Evolutionary conservation across 2,113 vertebrate species (phyloP).

Genomic region (Indicator maculatus): DNA sequence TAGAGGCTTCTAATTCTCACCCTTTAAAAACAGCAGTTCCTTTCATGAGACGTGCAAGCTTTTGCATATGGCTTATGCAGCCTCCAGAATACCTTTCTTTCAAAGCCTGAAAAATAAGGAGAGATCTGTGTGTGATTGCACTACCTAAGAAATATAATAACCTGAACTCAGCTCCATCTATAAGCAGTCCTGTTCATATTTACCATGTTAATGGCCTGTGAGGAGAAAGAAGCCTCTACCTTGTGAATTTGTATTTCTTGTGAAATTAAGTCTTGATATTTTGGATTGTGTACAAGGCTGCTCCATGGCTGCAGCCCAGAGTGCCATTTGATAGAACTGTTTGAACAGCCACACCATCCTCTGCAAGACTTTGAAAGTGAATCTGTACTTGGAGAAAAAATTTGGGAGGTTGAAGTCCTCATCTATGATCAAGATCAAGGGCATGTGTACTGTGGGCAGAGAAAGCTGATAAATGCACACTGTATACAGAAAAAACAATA

Average conservation of each 20-base stretch:
- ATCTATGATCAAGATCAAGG: neutral
- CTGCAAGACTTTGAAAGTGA: neutral
- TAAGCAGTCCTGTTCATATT: neutral
- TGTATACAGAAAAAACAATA: neutral
- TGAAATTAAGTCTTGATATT: neutral
- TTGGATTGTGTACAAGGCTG: neutral
- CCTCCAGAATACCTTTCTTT: neutral
- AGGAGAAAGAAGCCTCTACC: neutral
- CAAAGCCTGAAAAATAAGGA: neutral
- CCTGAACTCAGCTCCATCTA: neutral
- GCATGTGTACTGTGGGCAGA: neutral
- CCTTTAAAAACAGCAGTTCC: neutral
- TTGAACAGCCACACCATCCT: neutral
- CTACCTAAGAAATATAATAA: neutral
- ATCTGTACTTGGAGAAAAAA: neutral
- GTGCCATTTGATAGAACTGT: neutral
- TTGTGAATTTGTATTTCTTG: neutral
- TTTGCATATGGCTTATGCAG: neutral
- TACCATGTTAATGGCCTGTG: neutral
- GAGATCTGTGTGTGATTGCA: neutral
- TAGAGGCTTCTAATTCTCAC: neutral
- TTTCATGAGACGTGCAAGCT: neutral
- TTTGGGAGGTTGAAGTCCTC: neutral
- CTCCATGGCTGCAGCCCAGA: neutral
- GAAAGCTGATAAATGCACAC: neutral